Evolutionary conservation across 2,888 invertebrate genomes (phyloP).

Genomic region (Agrotis exclamationis): DNA sequence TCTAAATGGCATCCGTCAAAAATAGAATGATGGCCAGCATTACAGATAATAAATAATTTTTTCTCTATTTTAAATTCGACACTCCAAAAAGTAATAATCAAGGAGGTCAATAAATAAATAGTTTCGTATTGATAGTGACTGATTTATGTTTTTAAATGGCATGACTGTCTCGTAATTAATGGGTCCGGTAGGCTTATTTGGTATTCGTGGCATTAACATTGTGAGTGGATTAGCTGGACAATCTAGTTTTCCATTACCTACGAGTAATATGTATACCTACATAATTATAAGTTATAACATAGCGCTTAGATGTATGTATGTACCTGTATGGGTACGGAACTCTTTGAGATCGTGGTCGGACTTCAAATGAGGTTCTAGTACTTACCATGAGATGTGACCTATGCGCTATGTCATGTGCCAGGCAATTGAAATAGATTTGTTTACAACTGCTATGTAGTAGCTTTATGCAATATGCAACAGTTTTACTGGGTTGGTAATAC

Average conservation of each 20-base stretch:
- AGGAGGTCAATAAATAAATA: conserved; percentile 63
- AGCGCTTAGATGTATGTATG: conserved; percentile 38
- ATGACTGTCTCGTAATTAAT: conserved; percentile 70
- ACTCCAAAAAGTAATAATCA: conserved; percentile 48
- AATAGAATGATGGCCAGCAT: conserved; percentile 50
- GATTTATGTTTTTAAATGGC: conserved; percentile 71
- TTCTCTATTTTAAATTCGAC: conserved; percentile 38
- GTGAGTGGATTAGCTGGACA: conserved; percentile 68
- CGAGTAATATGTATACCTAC: conserved; percentile 54
- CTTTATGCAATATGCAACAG: conserved; percentile 13
- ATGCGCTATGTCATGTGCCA: conserved; percentile 15
- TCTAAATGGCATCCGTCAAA: conserved; percentile 51
- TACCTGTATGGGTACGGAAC: conserved; percentile 39
- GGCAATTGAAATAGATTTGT: conserved; percentile 28
- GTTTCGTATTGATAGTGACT: conserved; percentile 61
- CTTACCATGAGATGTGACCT: conserved; percentile 33
- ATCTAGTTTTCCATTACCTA: conserved; percentile 73
- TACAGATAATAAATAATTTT: conserved; percentile 43
- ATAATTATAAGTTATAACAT: conserved; percentile 65
- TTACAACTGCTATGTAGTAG: conserved; percentile 1
- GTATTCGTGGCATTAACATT: conserved; percentile 74
- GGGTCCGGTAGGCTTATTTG: conserved; percentile 70
- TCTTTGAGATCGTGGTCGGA: conserved; percentile 39
- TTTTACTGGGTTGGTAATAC: background rate
- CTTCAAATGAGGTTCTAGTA: conserved; percentile 48